phyloP scores from a whole-genome alignment of 2,888 invertebrate species.

The Napeogenes inachia region DNA sequence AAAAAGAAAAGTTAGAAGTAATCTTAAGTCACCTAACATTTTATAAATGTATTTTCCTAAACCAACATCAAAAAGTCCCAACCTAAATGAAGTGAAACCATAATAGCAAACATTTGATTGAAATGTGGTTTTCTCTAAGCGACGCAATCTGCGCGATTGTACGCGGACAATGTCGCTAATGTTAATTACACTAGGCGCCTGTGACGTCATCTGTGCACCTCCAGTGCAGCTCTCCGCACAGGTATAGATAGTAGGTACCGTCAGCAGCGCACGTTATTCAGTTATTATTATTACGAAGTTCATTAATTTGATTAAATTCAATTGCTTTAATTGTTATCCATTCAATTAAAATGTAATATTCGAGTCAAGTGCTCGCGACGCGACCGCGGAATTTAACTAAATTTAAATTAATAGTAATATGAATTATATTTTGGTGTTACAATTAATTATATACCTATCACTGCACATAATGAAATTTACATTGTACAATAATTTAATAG shows the following conservation, averaged over 20 bases:
- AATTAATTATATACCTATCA: conserved; percentile 10
- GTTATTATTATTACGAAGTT: not conserved
- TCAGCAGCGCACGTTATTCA: not conserved
- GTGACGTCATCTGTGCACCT: conserved; percentile 1
- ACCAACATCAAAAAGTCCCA: not conserved
- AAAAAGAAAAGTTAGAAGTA: no score
- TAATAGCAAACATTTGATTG: conserved; percentile 4
- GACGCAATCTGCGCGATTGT: conserved; percentile 23
- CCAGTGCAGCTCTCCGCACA: conserved; percentile 2
- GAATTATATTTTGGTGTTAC: conserved; percentile 5
- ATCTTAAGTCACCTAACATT: no score
- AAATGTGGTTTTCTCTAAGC: conserved; percentile 1
- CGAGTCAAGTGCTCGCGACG: not conserved
- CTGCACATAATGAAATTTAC: no score
- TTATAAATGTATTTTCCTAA: no score
- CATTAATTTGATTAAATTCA: not conserved
- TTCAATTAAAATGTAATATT: no score
- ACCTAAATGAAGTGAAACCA: not conserved
- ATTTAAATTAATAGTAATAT: conserved; percentile 8
- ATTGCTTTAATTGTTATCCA: no score
- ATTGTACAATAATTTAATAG: no score
- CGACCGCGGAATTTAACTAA: conserved; percentile 14
- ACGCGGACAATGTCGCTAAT: conserved; percentile 33
- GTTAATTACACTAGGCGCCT: conserved; percentile 23
- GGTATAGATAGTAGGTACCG: not conserved